Conservation (phyloP, 2,797 vertebrate genomes). For the Phylloscopus collybita region DNA sequence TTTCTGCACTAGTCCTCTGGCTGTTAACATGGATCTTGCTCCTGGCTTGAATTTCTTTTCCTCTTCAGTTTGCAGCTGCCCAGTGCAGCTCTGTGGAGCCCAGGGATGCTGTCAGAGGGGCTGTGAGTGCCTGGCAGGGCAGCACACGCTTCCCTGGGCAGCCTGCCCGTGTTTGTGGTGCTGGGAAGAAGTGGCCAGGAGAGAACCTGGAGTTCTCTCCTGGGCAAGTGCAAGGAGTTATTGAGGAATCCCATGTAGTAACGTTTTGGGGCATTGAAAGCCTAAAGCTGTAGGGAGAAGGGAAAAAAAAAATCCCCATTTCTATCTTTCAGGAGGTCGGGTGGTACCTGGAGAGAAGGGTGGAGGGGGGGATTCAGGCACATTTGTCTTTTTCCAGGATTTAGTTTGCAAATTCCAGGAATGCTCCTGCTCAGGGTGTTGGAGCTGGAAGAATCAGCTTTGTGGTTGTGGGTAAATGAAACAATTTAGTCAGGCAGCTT, state of each 20-base stretch:
- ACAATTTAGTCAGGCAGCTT: not conserved
- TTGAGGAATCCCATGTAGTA: not conserved
- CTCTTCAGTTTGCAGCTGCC: not conserved
- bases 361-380: accelerated
- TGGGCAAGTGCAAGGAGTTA: not conserved
- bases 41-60: not conserved
- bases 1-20: not conserved
- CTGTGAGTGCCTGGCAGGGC: not conserved
- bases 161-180: not conserved
- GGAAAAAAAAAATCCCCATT: accelerated
- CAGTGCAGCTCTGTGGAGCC: not conserved
- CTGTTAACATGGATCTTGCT: not conserved
- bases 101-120: not conserved
- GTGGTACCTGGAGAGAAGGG: not conserved
- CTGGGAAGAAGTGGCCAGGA: not conserved
- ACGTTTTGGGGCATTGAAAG: accelerated
- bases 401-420: not conserved
- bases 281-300: not conserved
- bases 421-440: not conserved
- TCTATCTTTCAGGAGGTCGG: accelerated
- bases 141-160: not conserved
- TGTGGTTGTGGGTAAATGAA: not conserved
- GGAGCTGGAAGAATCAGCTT: not conserved
- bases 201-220: not conserved
- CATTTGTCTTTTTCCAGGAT: not conserved